Evolutionary conservation across 2,888 invertebrate genomes (phyloP), one percentile per base, ranked within the genome.

Genomic region (Physocephala rufipes): DNA sequence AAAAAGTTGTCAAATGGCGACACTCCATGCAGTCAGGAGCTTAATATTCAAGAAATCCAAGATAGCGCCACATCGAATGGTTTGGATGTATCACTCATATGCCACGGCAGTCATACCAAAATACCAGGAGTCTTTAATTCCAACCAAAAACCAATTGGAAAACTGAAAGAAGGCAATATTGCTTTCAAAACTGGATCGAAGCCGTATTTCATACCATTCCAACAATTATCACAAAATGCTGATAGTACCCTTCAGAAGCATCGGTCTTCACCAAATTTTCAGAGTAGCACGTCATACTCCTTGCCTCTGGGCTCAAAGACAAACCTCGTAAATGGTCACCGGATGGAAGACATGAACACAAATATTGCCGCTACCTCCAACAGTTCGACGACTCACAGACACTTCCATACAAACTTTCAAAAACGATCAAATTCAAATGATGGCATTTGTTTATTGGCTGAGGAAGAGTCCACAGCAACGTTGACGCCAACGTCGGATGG

Each of bases 371-470:
- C 45, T 74, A 81, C 79, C 71, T 75, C 77, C 74, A 81, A 78
- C 76, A 81, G 77, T 72, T 79, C 76, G 62, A 74, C 73, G 63
- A 67, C 28, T n/a, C 73, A 81, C 58, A 82, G 81, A 74, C 83
- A 83, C 74, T 82, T 81, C 71, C 82, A 82, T 71, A 79, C 82
- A 45, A 83, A 82, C 75, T 83, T 82, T 70, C 76, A 81, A 36
- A 80, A 81, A 51, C 83, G 26, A 82, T 83, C 82, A 72, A 82
- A 82, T 66, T 83, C 82, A 72, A 83, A 81, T 58, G 83, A 83
- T 74, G 82, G 82, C 65, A 82, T 83, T 70, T 83, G 83, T 72
- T 73, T 83, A 69, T 75, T 83, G 64, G 82, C 82, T 70, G 83
- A 83, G 70, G 83, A 83, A 73, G 83, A 83, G 70, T 80, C 82